Base-by-base conservation (phyloP, 1,140 invertebrate genomes). In the Formica selysi region DNA sequence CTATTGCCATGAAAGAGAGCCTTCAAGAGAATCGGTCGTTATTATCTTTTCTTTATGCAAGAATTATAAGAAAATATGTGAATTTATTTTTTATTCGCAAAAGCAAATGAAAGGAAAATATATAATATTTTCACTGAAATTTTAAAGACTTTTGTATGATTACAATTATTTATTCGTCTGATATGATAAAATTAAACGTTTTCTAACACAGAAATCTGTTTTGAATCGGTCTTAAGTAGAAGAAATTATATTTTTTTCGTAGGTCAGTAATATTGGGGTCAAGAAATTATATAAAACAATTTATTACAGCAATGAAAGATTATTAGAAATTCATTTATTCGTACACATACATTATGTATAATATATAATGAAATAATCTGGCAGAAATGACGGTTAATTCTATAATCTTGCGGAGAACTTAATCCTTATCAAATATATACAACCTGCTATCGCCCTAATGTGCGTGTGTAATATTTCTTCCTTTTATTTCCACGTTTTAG, bases 391-490 rank as follows among this genome's bases (percentile, higher is more conserved):
- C 6, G 1, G 29, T 61, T 83, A 83, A 83, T 73, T 73, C 73
- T 29, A 74, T 81, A 81, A 73, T 81, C 38, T 61, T 54, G 54
- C 7, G 38, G 19, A 54, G 44, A 48, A 74, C 26, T 83, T 83
- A 83, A 74, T 83, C 11, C 68, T 61, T 54, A 83, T 83, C 19
- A 83, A 73, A 74, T 83, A 81, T 81, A 36, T 61, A 83, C 44
- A 19, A 29, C 62, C 16, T 68, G 19, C 22, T 19, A 51, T 51
- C 10, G 10, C 36, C 3, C n/a, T 22, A 13, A 6, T 32, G 36
- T 51, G 16, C 4, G 59, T 71, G 32, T 73, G 44, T 61, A 59
- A 44, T n/a, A 38, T 61, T 10, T n/a, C 26, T 44, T 59, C 44
- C 57, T 38, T 16, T 13, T 26, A 26, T 73, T 62, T 13, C 26